phyloP scores from a whole-genome alignment of 2,797 vertebrate species.

The Lepus oiostolus region DNA sequence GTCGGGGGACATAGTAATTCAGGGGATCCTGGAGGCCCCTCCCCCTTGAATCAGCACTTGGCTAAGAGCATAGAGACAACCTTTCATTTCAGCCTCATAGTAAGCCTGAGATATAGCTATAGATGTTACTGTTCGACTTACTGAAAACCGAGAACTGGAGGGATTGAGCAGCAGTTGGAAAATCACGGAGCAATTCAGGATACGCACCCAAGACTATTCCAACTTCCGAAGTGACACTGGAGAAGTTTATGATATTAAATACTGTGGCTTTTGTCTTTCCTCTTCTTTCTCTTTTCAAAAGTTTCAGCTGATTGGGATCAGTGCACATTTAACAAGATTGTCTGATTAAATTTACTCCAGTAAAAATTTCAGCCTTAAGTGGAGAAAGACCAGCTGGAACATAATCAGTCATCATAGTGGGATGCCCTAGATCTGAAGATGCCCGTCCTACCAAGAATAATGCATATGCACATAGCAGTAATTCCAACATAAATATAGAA shows the following conservation, averaged over 20 bases:
- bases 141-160: neutral
- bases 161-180: neutral
- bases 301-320: constrained; percentile 79
- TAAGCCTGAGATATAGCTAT: constrained; percentile 1
- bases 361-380: constrained; percentile 84
- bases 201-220: neutral
- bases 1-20: neutral
- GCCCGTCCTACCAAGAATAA: constrained; percentile 85
- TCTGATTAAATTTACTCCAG: constrained; percentile 85
- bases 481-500: constrained; percentile 85
- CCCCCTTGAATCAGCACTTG: neutral
- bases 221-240: neutral
- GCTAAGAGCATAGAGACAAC: neutral
- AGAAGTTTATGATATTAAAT: constrained; percentile 61
- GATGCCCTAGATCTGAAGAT: constrained; percentile 85
- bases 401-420: constrained; percentile 85
- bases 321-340: constrained; percentile 84
- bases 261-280: constrained; percentile 74
- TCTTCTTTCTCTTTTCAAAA: constrained; percentile 77
- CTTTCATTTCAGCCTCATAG: neutral
- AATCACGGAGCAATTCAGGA: constrained; percentile 35
- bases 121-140: neutral
- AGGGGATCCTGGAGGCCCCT: constrained; percentile 5
- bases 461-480: constrained; percentile 84
- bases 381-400: constrained; percentile 86